Conservation (phyloP, 2,113 vertebrate genomes). For the Carlito syrichta region DNA sequence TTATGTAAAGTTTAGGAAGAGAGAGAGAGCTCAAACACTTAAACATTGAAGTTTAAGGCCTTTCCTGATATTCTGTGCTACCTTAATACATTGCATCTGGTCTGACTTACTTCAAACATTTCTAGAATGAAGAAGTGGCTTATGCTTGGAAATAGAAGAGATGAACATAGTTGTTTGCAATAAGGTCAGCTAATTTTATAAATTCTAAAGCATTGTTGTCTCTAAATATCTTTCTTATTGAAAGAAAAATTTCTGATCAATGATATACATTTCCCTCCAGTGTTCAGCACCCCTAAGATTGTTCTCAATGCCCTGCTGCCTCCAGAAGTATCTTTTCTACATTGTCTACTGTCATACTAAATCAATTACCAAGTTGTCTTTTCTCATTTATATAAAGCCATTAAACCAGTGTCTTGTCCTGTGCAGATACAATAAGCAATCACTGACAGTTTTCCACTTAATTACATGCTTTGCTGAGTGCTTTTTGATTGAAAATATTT, state of each 20-base stretch:
- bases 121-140: background rate
- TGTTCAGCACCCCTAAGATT: background rate
- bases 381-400: constrained; percentile 70
- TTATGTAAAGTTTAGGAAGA: background rate
- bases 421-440: constrained; percentile 60
- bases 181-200: background rate
- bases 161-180: background rate
- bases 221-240: background rate
- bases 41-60: background rate
- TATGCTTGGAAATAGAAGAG: background rate
- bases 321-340: constrained; percentile 42
- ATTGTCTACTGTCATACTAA: constrained; percentile 48
- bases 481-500: constrained; percentile 75
- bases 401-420: constrained; percentile 75
- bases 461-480: constrained; percentile 76
- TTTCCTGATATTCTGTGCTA: background rate
- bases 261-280: background rate
- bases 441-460: constrained; percentile 74
- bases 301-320: background rate
- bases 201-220: background rate
- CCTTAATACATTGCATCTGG: background rate
- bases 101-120: background rate
- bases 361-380: constrained; percentile 75
- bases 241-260: background rate
- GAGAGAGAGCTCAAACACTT: background rate